Evolutionary conservation across 2,113 vertebrate genomes (phyloP).

Genomic region (Halichoeres trimaculatus): DNA sequence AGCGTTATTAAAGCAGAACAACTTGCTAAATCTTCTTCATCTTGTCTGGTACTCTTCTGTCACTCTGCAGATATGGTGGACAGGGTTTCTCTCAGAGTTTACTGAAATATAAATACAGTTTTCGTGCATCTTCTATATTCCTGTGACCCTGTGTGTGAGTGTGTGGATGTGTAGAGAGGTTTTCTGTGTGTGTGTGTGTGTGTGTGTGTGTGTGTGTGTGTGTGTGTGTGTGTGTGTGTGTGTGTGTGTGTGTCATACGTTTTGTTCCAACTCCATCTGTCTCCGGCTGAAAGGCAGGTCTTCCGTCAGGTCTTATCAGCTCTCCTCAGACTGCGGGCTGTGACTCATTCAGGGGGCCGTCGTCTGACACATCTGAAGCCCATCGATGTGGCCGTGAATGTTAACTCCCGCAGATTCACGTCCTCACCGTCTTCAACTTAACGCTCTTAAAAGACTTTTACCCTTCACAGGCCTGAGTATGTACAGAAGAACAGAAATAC

Average conservation of each 20-base stretch:
- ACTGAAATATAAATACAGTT: not conserved
- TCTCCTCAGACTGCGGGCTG: constrained; percentile 63
- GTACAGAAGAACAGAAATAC: not conserved
- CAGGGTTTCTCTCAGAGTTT: not conserved
- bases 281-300: constrained; percentile 51
- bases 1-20: not conserved
- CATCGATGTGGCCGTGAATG: constrained; percentile 59
- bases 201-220: constrained; percentile 25
- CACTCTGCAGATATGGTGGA: not conserved
- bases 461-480: constrained; percentile 34
- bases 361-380: constrained; percentile 56
- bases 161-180: constrained; percentile 9
- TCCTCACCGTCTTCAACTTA: constrained; percentile 34
- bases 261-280: constrained; percentile 50
- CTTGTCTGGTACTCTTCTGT: not conserved
- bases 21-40: not conserved
- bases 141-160: constrained; percentile 2
- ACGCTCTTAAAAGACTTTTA: constrained; percentile 30
- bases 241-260: constrained; percentile 26
- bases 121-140: not conserved
- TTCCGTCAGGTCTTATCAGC: constrained; percentile 72
- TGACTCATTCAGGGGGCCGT: constrained; percentile 56
- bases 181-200: constrained; percentile 21
- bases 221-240: constrained; percentile 23
- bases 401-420: constrained; percentile 51